A percentile compares a stretch with the other conserved stretches of the same genome.
phyloP scores from a whole-genome alignment of 2,888 invertebrate genomes.

The Tipula unca region DNA sequence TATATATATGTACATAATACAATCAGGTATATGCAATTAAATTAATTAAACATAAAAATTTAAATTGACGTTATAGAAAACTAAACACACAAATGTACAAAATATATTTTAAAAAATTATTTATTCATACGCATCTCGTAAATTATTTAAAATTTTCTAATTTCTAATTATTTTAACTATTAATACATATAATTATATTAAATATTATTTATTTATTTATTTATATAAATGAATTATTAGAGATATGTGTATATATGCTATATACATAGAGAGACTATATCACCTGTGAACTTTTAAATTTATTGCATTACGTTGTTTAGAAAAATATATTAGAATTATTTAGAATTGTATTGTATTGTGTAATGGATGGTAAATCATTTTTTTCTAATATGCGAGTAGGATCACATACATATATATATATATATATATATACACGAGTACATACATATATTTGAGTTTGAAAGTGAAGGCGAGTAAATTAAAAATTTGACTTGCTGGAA shows the following conservation, averaged over 20 bases:
- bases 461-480: background rate
- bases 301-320: background rate
- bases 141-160: constrained; percentile 8
- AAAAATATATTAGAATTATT: background rate
- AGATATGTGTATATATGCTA: background rate
- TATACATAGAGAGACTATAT: background rate
- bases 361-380: constrained; percentile 8
- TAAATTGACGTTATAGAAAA: background rate
- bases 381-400: background rate
- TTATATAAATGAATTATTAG: background rate
- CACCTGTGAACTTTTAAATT: background rate
- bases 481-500: no score
- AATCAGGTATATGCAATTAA: background rate
- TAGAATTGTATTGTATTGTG: background rate
- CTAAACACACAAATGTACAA: background rate
- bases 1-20: background rate
- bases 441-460: background rate
- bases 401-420: background rate
- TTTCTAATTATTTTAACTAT: constrained; percentile 8
- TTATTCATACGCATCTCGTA: background rate
- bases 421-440: no score
- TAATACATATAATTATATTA: background rate
- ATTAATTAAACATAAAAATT: background rate
- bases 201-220: background rate
- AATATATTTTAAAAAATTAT: background rate